Base-by-base conservation (phyloP, 2,888 invertebrate genomes). In the Cheilosia scutellata region DNA sequence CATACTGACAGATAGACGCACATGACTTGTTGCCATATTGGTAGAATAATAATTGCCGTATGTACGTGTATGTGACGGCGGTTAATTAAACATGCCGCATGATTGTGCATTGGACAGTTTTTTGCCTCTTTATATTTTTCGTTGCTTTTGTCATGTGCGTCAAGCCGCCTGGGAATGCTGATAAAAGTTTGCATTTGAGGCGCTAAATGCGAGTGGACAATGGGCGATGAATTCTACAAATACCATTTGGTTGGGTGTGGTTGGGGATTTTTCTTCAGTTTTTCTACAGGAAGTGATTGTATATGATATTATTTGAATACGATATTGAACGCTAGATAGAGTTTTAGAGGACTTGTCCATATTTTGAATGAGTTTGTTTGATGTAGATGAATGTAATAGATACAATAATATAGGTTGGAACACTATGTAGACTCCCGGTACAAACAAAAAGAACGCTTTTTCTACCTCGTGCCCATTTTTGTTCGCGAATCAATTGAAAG, bases 41-140 rank as follows among this genome's bases (percentile, higher is more conserved):
- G 60, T 70, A 42, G 63, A 70, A 75, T 75, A 74, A 74, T 79
- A 75, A 74, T 71, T 71, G 79, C 70, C 57, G 40, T 63, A 40
- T 51, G 49, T 31, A 29, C 53, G 33, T 70, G 16, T 31, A 11
- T 71, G 47, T 72, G 72, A 49, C 37, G 37, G 83, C 70, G 84
- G 84, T 86, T 80, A 86, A 86, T 86, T 86, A 86, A 71, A 71
- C 84, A 76, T 79, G 79, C 70, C 75, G 55, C 79, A 79, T 75
- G 57, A 70, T 74, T 66, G 79, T 70, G 70, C 79, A 65, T 63
- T 70, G 51, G 65, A 57, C 37, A n/a, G 70, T 53, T 49, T 42
- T 37, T 57, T 51, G 13, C 31, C 27, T 57, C 47, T 5, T 9
- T 78, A 11, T 44, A 27, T 25, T 37, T 33, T 33, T 37, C 37